These are phyloP conservation scores for Pontoporia blainvillei DNA, from an alignment of 2,113 vertebrate genomes.

Conservation along the genomic window DNA sequence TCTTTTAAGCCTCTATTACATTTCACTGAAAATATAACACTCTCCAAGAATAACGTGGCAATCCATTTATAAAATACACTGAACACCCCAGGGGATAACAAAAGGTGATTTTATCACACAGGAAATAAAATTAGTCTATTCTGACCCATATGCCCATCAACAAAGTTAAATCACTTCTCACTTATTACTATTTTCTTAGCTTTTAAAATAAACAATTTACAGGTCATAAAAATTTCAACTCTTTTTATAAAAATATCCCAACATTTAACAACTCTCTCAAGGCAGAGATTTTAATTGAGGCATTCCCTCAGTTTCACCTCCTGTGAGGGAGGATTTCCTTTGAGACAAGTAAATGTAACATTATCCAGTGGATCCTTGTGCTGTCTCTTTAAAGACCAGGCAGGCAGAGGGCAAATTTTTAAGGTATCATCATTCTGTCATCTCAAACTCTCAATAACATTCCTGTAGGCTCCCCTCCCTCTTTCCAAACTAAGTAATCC, in stretches of 20 bases:
- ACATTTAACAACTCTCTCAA: constrained; percentile 27
- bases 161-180: constrained; percentile 28
- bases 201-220: constrained; percentile 28
- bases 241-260: constrained; percentile 16
- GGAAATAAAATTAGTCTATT: constrained; percentile 40
- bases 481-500: constrained; percentile 37
- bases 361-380: not conserved
- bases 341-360: not conserved
- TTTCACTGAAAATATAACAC: constrained; percentile 27
- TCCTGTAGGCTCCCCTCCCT: not conserved
- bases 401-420: not conserved
- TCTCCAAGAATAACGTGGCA: constrained; percentile 19
- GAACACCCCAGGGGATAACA: not conserved
- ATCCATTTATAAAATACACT: constrained; percentile 40
- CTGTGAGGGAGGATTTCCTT: not conserved
- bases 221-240: not conserved
- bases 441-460: constrained; percentile 26
- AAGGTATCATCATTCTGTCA: constrained; percentile 30
- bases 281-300: constrained; percentile 13
- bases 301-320: not conserved
- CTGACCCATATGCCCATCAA: not conserved
- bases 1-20: constrained; percentile 15
- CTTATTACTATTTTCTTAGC: not conserved
- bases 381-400: not conserved
- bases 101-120: constrained; percentile 9